phyloP scores from a whole-genome alignment of 2,797 vertebrate genomes.

The Characodon lateralis region DNA sequence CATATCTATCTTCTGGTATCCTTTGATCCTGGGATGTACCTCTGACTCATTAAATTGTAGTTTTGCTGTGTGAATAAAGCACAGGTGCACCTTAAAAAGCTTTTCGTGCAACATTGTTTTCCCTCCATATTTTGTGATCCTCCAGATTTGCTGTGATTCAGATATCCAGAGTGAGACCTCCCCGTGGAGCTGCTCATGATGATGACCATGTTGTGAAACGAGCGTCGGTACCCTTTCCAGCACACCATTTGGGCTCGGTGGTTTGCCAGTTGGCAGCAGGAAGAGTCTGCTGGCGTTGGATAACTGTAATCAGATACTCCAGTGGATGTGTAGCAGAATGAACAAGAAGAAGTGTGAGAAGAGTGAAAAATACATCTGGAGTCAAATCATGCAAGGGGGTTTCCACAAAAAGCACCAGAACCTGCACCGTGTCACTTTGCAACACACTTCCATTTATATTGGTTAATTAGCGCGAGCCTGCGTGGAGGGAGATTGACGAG shows the following conservation, averaged over 20 bases:
- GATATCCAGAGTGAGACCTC: slow-evolving; percentile 56
- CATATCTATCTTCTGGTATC: slow-evolving; percentile 36
- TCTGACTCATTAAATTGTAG: slow-evolving; percentile 45
- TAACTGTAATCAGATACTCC: slow-evolving; percentile 45
- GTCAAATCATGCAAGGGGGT: slow-evolving; percentile 6
- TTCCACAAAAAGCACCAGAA: slow-evolving; percentile 25
- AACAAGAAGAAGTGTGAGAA: background rate
- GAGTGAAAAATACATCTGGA: background rate
- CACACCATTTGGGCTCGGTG: slow-evolving; percentile 34
- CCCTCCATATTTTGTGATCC: slow-evolving; percentile 24
- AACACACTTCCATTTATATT: slow-evolving; percentile 64
- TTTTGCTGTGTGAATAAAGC: slow-evolving; percentile 37
- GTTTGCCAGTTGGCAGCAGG: slow-evolving; percentile 53
- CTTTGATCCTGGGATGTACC: slow-evolving; percentile 37
- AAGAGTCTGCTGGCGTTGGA: slow-evolving; percentile 32
- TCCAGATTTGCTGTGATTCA: slow-evolving; percentile 48
- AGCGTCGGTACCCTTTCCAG: slow-evolving; percentile 40
- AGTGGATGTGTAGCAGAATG: slow-evolving; percentile 7
- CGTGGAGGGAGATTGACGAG: slow-evolving; percentile 71
- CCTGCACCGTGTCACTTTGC: slow-evolving; percentile 44
- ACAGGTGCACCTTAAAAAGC: slow-evolving; percentile 13
- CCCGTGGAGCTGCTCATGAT: slow-evolving; percentile 48
- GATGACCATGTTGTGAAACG: slow-evolving; percentile 58
- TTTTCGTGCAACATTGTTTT: slow-evolving; percentile 13
- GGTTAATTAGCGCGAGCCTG: slow-evolving; percentile 68